Evolutionary conservation across 2,113 vertebrate genomes (phyloP), one percentile per base, ranked within the genome.

Genomic region (Ammodytes marinus): DNA sequence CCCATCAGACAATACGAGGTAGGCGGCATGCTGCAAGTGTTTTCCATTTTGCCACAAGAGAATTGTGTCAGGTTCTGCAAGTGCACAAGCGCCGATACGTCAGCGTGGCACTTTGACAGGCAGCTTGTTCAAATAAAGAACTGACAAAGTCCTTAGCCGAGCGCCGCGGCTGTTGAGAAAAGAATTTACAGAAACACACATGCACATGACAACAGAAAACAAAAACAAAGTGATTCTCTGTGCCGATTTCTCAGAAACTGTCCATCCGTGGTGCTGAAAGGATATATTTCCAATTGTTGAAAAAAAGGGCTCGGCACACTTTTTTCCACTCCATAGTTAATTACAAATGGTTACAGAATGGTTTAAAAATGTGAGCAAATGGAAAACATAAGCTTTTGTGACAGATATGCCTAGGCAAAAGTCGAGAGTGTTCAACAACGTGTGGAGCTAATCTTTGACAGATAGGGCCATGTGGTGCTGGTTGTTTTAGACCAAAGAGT

Each of bases 61-160:
- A 85, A 86, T 77, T 74, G 70, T 84, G 80, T 92, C 88, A 89
- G 90, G 83, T 86, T 88, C 79, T 87, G 88, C 79, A 82, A 88
- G 86, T 82, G 86, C 82, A 84, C 77, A 17, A 77, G 72, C 60
- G 8, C 43, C 47, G 64, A 85, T 77, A 74, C 71, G 84, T 91
- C 85, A 88, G 77, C 3, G 46, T 77, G 86, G 88, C 93, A 79
- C 82, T 43, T 60, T 91, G 93, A 91, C 89, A 92, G 89, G 86
- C 89, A 92, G 90, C 91, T 94, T 94, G 92, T 93, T 94, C 84
- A 69, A 93, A 93, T 93, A 91, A 92, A 90, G 80, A 82, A 70
- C 77, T 82, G 82, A 86, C 80, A 87, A 75, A 83, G 79, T 75
- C 82, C 45, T 65, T 68, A 86, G 82, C 78, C 19, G 8, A 67